Conservation (phyloP, 2,797 vertebrate species). For the Mico argentatus region DNA sequence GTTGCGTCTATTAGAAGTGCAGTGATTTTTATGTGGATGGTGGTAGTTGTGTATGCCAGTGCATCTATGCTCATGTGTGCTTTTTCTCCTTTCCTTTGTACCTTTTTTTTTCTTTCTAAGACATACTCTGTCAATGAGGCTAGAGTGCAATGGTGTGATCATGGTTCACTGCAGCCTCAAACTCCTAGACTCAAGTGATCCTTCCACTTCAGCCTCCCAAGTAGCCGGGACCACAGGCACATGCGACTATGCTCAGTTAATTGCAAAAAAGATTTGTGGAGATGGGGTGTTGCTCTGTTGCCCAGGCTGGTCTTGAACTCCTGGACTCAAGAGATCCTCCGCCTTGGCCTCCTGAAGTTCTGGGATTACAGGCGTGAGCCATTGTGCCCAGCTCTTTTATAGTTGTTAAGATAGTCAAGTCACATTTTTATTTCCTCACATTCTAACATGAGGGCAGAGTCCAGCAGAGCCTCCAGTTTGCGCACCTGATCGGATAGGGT, state of each 20-base stretch:
- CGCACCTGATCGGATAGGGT: constrained; percentile 89
- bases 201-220: background rate
- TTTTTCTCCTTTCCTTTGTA: background rate
- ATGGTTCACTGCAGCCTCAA: background rate
- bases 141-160: background rate
- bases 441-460: rapidly evolving
- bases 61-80: background rate
- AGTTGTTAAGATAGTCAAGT: background rate
- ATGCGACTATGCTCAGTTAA: background rate
- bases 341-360: background rate
- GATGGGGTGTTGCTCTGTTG: background rate
- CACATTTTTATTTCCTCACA: too few species aligned
- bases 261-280: background rate
- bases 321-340: background rate
- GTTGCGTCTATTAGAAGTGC: rapidly evolving
- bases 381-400: background rate
- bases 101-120: background rate
- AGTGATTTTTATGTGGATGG: rapidly evolving
- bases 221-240: background rate
- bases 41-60: background rate
- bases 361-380: background rate
- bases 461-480: rapidly evolving
- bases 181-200: background rate
- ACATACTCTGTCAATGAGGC: background rate
- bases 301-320: background rate